Base-by-base conservation (phyloP, 2,797 vertebrate genomes). In the Sebastolobus alascanus region DNA sequence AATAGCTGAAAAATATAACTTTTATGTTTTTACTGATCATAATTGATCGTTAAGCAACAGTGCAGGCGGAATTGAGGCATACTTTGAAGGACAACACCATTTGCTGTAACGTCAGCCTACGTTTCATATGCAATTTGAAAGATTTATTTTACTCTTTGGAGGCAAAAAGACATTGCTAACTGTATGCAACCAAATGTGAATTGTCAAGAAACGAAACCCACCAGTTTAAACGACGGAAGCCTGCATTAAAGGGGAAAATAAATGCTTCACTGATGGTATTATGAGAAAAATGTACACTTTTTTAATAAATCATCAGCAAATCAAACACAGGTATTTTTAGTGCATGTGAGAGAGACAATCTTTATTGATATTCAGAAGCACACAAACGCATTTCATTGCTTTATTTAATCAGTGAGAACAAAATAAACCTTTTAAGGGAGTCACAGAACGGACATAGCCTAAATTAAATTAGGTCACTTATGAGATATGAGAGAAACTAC, bases 381-480 rank as follows among this genome's bases (percentile, higher is more conserved):
- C 54, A 78, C 25, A 69, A 10, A 69, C 35, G 43, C 25, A 55
- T 83, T 73, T 58, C 12, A 75, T 25, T 25, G 6, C n/a, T 86
- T 85, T 75, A 84, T 77, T 85, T 50, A 58, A 38, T 60, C 33
- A 5, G 10, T 61, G 2, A 8, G 2, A 2, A 67, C 58, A 80
- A 40, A 52, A 31, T 31, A 8, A 54, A 83, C 9, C 25, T 60
- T 35, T 70, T 18, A 50, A 61, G 14, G 3, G 40, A 43, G 75
- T 59, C 25, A 79, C 64, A 69, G 33, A 37, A 29, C 43, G 14
- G 18, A 6, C n/a, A 6, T 6, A 46, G 43, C 43, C 43, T 46
- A 46, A 46, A 46, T 46, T 46, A 1, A 46, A 46, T 46, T 46
- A 46, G 80, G 80, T 76, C 82, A 82, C 75, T 85, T 84, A 35